phyloP scores from a whole-genome alignment of 2,113 vertebrate species.

The Diadophis punctatus region DNA sequence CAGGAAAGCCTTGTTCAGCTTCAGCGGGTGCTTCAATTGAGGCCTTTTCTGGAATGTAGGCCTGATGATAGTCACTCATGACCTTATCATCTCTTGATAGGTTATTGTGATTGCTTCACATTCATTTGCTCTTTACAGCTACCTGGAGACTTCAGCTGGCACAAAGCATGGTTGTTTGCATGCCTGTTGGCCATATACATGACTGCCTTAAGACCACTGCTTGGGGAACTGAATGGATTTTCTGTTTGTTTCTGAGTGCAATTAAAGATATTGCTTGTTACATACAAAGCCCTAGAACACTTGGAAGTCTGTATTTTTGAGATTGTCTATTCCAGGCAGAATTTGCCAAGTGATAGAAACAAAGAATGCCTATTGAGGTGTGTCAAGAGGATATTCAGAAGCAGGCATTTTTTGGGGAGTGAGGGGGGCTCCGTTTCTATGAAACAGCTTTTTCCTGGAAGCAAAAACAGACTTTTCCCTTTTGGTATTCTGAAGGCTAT shows the following conservation, averaged over 20 bases:
- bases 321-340: not conserved
- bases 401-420: not conserved
- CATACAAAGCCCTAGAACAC: not conserved
- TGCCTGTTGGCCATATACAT: not conserved
- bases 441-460: not conserved
- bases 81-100: not conserved
- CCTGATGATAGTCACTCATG: not conserved
- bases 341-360: not conserved
- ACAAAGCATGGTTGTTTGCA: not conserved
- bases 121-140: not conserved
- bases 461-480: not conserved
- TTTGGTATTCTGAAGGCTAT: not conserved
- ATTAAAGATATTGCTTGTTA: not conserved
- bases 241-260: not conserved
- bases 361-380: not conserved
- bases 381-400: not conserved
- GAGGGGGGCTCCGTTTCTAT: not conserved
- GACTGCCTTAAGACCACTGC: not conserved
- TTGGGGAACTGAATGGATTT: not conserved
- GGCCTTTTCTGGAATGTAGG: not conserved
- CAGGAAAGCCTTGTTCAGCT: not conserved
- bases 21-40: not conserved
- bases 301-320: not conserved
- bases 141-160: not conserved
- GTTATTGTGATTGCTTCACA: not conserved